Evolutionary conservation across 2,113 vertebrate species (phyloP), one percentile per base, ranked within the genome.

Genomic region (Axis porcinus): DNA sequence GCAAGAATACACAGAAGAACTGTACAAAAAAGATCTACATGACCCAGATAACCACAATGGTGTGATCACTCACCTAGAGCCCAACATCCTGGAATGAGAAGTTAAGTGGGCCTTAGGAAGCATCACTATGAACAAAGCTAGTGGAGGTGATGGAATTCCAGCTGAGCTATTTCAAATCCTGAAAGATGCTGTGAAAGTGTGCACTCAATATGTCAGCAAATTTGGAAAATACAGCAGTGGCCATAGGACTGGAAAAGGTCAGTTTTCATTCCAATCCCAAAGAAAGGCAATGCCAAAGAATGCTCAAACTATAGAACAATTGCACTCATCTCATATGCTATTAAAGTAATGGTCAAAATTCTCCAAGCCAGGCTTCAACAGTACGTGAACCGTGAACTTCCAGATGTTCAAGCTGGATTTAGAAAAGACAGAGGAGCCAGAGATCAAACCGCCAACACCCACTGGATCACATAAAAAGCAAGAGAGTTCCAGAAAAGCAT

Each of bases 101-200:
- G 62, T n/a, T 15, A 64, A n/a, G 62, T 17, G 62, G 33, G 33
- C 62, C 33, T 64, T 64, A 64, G 3, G 7, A 64, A 64, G 30
- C 7, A 64, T 64, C 62, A 64, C 62, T 64, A 64, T 2, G 0
- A n/a, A n/a, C 30, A 64, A 64, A n/a, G 2, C 7, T 64, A n/a
- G 62, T 64, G 7, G 62, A 64, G 33, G 62, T 17, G 15, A 64
- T 64, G 7, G 33, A 64, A 67, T 67, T 67, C 33, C 33, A 67
- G 62, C n/a, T 17, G 62, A 64, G 62, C 16, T 64, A 19, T 9
- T 64, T 19, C 33, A 64, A n/a, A 64, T n/a, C 16, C 33, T n/a
- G 0, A 67, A n/a, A n/a, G 62, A 67, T 67, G 62, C 16, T 5
- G 0, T 67, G 7, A n/a, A 67, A n/a, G 33, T n/a, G 16, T 67